A percentile compares a stretch with the other conserved stretches of the same genome.
phyloP scores from a whole-genome alignment of 2,113 vertebrate species.

The Barbus barbus region DNA sequence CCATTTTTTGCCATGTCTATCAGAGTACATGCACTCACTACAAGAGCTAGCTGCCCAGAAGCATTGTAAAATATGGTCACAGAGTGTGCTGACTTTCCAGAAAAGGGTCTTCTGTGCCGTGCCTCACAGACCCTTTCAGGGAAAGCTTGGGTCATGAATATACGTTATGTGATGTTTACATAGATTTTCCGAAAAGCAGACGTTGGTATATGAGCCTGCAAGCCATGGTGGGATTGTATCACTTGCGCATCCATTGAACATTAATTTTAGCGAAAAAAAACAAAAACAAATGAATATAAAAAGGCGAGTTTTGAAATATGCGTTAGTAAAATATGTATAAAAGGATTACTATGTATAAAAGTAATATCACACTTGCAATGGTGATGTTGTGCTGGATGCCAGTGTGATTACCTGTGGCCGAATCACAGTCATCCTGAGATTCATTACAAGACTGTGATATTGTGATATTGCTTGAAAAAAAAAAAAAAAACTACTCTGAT shows the following conservation, averaged over 20 bases:
- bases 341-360: too few species aligned
- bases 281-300: too few species aligned
- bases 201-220: neutral
- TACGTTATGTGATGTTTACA: neutral
- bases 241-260: neutral
- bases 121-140: neutral
- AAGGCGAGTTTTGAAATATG: too few species aligned
- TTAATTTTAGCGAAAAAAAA: neutral
- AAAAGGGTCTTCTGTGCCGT: neutral
- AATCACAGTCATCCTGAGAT: neutral
- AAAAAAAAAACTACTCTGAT: too few species aligned
- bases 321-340: too few species aligned
- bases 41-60: neutral
- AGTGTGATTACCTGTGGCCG: neutral
- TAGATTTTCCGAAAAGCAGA: neutral
- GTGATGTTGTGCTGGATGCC: too few species aligned
- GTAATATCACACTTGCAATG: too few species aligned
- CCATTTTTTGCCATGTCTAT: neutral
- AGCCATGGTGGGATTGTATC: neutral
- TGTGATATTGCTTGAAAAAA: too few species aligned
- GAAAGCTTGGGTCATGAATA: neutral
- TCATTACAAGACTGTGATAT: neutral
- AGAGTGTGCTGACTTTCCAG: neutral
- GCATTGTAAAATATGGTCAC: neutral
- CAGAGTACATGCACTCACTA: neutral